A percentile compares a stretch with the other conserved stretches of the same genome.
Conservation (phyloP, 2,113 vertebrate species). For the Scomber scombrus region DNA sequence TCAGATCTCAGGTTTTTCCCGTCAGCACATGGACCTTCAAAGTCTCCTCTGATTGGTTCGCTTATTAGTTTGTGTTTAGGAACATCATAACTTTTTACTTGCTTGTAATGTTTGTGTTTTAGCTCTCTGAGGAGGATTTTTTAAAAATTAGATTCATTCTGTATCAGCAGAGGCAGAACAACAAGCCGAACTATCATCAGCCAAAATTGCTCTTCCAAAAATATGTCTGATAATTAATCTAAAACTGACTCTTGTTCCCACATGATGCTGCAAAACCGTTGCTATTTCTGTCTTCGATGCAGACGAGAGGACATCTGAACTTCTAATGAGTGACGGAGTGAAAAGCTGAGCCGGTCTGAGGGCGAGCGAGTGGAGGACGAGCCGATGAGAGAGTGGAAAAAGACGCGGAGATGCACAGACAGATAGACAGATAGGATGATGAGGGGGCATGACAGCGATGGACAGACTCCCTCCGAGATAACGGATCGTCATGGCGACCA, state of each 20-base stretch:
- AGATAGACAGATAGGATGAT: conserved; percentile 47
- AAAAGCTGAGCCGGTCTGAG: not conserved
- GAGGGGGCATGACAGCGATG: conserved; percentile 54
- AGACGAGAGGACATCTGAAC: not conserved
- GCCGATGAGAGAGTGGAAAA: conserved; percentile 64
- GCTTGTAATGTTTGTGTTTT: too few species aligned
- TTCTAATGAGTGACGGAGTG: not conserved
- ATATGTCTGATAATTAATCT: not conserved
- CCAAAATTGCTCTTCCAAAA: too few species aligned
- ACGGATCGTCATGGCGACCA: conserved; percentile 71
- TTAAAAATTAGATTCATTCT: not conserved
- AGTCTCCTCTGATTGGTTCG: too few species aligned
- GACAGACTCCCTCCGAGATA: conserved; percentile 59
- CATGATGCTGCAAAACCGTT: not conserved
- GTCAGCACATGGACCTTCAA: too few species aligned
- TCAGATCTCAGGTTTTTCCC: too few species aligned
- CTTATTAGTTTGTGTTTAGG: too few species aligned
- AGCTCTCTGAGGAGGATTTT: too few species aligned
- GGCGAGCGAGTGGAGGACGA: conserved; percentile 45
- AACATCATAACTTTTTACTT: too few species aligned
- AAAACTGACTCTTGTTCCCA: not conserved
- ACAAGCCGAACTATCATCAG: too few species aligned
- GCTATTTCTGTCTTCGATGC: too few species aligned
- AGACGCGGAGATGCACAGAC: conserved; percentile 69
- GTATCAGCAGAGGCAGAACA: not conserved